Evolutionary conservation across 2,888 invertebrate genomes (phyloP).

Genomic region (Drosophila histrio): DNA sequence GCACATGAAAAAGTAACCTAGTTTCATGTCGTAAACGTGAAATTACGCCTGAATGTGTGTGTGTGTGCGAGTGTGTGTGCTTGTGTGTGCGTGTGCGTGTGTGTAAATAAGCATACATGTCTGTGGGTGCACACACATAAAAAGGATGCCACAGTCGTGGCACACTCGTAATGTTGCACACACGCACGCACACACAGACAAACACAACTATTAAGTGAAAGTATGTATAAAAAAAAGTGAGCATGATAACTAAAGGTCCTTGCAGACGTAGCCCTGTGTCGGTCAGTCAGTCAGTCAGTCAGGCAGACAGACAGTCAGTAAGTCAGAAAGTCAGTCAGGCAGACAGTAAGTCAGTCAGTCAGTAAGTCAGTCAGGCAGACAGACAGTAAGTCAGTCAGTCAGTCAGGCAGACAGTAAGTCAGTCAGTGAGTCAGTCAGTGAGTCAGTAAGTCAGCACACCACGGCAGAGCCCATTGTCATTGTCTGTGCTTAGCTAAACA

Average conservation of each 20-base stretch:
- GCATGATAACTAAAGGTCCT: slow-evolving; percentile 76
- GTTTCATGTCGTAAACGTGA: slow-evolving; percentile 78
- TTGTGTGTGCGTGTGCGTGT: slow-evolving; percentile 22
- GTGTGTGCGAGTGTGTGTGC: slow-evolving; percentile 25
- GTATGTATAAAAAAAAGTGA: slow-evolving; percentile 80
- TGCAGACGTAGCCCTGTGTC: slow-evolving; percentile 61
- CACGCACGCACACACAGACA: slow-evolving; percentile 39
- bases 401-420: slow-evolving; percentile 25
- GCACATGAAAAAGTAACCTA: slow-evolving; percentile 76
- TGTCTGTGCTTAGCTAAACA: slow-evolving; percentile 59
- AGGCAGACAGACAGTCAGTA: no score
- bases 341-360: slow-evolving; percentile 37
- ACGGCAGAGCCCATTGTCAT: slow-evolving; percentile 48
- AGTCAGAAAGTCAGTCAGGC: no score
- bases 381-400: slow-evolving; percentile 35
- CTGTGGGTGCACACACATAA: slow-evolving; percentile 58
- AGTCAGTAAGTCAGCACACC: slow-evolving; percentile 30
- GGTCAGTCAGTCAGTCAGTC: slow-evolving; percentile 36
- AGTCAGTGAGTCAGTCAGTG: slow-evolving; percentile 23
- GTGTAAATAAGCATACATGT: slow-evolving; percentile 45
- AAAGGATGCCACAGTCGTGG: slow-evolving; percentile 61
- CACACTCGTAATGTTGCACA: slow-evolving; percentile 67
- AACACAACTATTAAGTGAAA: slow-evolving; percentile 79
- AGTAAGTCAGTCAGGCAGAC: slow-evolving; percentile 34
- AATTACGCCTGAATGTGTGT: slow-evolving; percentile 53